phyloP scores from a whole-genome alignment of 2,113 vertebrate species.

The Tupaia chinensis region DNA sequence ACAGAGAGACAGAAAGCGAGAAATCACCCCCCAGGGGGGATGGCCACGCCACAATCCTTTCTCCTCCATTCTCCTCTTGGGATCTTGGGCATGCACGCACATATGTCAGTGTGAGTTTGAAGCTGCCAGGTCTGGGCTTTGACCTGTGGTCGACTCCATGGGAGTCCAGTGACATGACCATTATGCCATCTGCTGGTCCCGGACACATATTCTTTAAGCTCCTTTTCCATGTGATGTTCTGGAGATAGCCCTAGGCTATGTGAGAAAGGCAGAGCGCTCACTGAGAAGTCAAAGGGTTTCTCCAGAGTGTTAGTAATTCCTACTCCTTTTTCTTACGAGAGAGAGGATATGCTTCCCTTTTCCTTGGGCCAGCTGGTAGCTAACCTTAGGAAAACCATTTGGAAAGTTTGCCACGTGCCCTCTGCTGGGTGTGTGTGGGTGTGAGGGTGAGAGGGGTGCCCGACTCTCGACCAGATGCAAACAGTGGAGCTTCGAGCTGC shows the following conservation, averaged over 20 bases:
- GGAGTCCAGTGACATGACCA: too few species aligned
- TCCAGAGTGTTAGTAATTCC: background rate
- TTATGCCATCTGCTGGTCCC: too few species aligned
- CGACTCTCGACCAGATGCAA: background rate
- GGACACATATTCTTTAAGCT: too few species aligned
- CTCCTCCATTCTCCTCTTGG: too few species aligned
- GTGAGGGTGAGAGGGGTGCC: background rate
- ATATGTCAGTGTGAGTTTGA: too few species aligned
- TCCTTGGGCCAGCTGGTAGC: background rate
- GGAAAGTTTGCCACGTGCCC: background rate
- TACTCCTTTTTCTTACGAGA: rapidly evolving
- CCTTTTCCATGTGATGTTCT: background rate
- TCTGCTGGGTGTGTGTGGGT: background rate
- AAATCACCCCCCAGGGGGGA: too few species aligned
- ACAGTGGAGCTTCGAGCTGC: background rate
- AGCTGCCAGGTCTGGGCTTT: too few species aligned
- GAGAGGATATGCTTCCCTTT: background rate
- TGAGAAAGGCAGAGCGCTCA: background rate
- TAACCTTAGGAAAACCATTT: background rate
- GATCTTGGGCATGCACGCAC: too few species aligned
- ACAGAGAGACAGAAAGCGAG: too few species aligned
- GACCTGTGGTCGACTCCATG: too few species aligned
- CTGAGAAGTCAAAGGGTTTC: background rate
- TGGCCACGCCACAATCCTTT: too few species aligned
- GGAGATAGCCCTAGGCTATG: background rate